Evolutionary conservation across 2,797 vertebrate genomes (phyloP).

Genomic region (Sebastes oblongus): DNA sequence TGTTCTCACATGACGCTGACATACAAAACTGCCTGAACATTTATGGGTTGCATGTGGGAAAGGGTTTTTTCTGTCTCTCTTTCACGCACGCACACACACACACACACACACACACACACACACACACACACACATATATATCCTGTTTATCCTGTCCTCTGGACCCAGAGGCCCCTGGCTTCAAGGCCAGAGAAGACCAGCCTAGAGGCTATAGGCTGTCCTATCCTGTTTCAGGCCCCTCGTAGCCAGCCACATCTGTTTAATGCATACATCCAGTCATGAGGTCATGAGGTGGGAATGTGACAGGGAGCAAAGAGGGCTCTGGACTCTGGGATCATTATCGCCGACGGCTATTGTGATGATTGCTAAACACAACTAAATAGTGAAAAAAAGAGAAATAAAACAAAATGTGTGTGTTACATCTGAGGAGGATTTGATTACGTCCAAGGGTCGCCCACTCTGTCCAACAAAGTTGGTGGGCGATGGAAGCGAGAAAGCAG

Average conservation of each 20-base stretch:
- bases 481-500: neutral
- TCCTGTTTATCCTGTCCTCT: conserved; percentile 73
- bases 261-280: conserved; percentile 78
- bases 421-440: neutral
- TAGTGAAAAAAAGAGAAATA: neutral
- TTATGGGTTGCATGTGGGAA: conserved; percentile 54
- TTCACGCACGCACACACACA: conserved; percentile 20
- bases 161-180: conserved; percentile 70
- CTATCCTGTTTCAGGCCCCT: conserved; percentile 79
- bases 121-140: conserved; percentile 40
- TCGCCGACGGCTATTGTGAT: conserved; percentile 25
- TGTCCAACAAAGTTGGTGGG: neutral
- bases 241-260: conserved; percentile 78
- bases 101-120: conserved; percentile 23
- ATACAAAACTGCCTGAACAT: conserved; percentile 49
- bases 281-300: conserved; percentile 78
- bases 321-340: conserved; percentile 65
- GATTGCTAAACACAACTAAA: conserved; percentile 17
- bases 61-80: conserved; percentile 15
- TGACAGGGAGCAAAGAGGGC: conserved; percentile 71
- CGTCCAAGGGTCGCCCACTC: neutral
- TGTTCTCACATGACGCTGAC: conserved; percentile 51
- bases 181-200: conserved; percentile 78
- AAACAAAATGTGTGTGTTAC: neutral
- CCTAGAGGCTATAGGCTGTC: conserved; percentile 68